Base-by-base conservation (phyloP, 2,113 vertebrate genomes). In the Lampris megalopsis region DNA sequence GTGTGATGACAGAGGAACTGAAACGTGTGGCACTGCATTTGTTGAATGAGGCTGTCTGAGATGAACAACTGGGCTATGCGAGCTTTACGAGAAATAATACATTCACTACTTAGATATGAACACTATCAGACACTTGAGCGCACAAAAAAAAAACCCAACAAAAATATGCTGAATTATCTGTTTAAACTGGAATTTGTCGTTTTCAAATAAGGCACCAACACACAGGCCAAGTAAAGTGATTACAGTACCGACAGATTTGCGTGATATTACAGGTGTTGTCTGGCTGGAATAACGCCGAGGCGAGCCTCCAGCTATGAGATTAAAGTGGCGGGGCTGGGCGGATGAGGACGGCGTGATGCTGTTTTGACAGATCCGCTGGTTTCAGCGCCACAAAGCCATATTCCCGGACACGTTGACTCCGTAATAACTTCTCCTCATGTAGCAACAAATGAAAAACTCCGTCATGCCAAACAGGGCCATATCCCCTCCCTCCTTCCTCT, bases 11-110 rank as follows among this genome's bases (percentile, higher is more conserved):
- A 65, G 10, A 64, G 43, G 68, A 77, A 74, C 9, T 87, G 87
- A 92, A 91, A 92, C 88, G 83, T 75, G 81, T 76, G 60, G 2
- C 48, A 38, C 10, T 61, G 41, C 11, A 63, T 56, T 66, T 74
- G 41, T 63, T 53, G 3, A 64, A 52, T 74, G 77, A 43, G 68
- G 62, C 63, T 73, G 61, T 45, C 52, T 63, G 36, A 57, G 57
- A 60, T 63, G 72, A n/a, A 41, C 61, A 53, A 52, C 1, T 11
- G 37, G 59, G 62, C 48, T 68, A 63, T 42, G 49, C 84, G 79
- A 71, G n/a, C 13, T 8, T 63, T 62, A 37, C 40, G 7, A 82
- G 2, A 84, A 68, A 59, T 49, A 64, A 70, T 41, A 75, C 41
- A 82, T 5, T 50, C 8, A 42, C 40, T 40, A 57, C 53, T 83